Evolutionary conservation across 92 coral and sea anemone species (phyloP), one percentile per base, ranked within the genome.

Genomic region (Bergia sp.): DNA sequence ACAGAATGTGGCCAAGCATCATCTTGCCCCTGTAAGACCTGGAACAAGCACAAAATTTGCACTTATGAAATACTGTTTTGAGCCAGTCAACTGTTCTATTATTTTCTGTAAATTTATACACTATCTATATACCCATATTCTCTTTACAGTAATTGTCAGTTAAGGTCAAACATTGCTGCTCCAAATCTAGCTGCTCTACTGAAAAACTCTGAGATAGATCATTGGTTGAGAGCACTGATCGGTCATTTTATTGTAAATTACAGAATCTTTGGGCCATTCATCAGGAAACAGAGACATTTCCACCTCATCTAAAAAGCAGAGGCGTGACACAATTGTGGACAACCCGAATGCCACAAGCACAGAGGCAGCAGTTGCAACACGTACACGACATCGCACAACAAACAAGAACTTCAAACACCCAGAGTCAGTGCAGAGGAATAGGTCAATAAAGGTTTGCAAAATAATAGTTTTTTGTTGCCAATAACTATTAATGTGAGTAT

Each of bases 341-440:
- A 39, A 49, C 4, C 13, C 18, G 72, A 41, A 61, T 61, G 6
- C 12, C 3, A 0, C 53, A 39, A 15, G 74, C 29, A 29, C 29
- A 29, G 29, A 29, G 29, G 29, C 29, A 9, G 36, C 57, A 20
- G 39, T 65, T 2, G 37, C 64, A 67, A 82, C 76, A n/a, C 37
- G 21, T 15, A n/a, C 57, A 67, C 64, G 42, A 18, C 76, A 67
- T 12, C 44, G n/a, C 55, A 67, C 64, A 4, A 43, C 74, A 1
- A 38, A 49, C 13, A 42, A 80, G 1, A 80, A 21, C 10, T 53
- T 29, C 61, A 29, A 55, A 38, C 42, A 50, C 29, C 84, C 85
- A 81, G 71, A 64, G 20, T 43, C 3, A 67, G 86, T 64, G 86
- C 61, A 36, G 45, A 82, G 86, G 64, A 37, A 73, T 53, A 53